Base-by-base conservation (phyloP, 2,113 vertebrate genomes). In the Leptobrachium ailaonicum region DNA sequence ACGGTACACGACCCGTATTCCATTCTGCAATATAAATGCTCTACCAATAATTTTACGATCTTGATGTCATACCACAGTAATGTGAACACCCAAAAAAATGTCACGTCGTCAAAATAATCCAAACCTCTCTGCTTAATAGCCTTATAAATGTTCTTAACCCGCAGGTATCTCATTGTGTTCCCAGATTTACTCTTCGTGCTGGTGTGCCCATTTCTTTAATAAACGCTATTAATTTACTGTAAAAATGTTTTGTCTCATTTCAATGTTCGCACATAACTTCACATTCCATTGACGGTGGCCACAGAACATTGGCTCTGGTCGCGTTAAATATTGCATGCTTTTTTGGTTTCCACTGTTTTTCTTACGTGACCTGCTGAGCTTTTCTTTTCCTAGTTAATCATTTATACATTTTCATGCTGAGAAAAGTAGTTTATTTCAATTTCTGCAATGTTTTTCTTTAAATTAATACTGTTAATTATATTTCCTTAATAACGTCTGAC, bases 341-440 rank as follows among this genome's bases (percentile, higher is more conserved):
- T 32, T 54, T 12, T 12, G 56, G 56, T 13, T 12, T 60, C 11
- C 12, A 64, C 4, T 64, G 62, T 64, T 64, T 64, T 6, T 64
- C 62, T 64, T 3, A 64, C 40, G 62, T 40, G 62, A 64, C 62
- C 62, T 5, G 62, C 62, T 64, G 62, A 64, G 62, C 13, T 32
- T 64, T 64, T 64, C 32, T 64, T 64, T 40, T 10, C 20, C n/a
- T 40, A 9, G 40, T 32, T 64, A 64, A 40, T 64, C n/a, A 64
- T 64, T 64, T 64, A 64, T 40, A 4, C n/a, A 64, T 64, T 64
- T 64, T 40, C 32, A 64, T 32, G 62, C 32, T 2, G 62, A 32
- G 62, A 64, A 64, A 64, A 64, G 62, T 64, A 64, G 9, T 64
- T 32, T 64, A 20, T 32, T 64, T 40, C 62, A 64, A 64, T 64